Conservation (phyloP, 2,797 vertebrate genomes). For the Carapus acus region DNA sequence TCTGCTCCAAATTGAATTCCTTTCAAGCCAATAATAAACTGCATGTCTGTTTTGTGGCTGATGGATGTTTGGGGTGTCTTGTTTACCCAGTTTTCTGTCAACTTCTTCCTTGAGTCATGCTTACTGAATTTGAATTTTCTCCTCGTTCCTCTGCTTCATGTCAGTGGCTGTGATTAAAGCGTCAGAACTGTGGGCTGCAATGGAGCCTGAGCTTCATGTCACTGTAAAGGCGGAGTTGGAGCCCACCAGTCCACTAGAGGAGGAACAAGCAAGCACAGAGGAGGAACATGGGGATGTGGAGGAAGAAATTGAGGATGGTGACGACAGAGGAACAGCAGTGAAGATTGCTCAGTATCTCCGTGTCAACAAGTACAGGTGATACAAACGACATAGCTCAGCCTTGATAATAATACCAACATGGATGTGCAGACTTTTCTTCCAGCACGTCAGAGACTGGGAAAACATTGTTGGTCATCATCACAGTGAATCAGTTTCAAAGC, state of each 20-base stretch:
- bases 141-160: conserved; percentile 6
- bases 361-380: conserved; percentile 87
- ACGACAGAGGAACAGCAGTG: conserved; percentile 67
- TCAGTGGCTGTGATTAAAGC: conserved; percentile 73
- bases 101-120: conserved; percentile 1
- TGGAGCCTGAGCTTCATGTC: conserved; percentile 85
- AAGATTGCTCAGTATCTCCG: conserved; percentile 77
- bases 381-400: not conserved
- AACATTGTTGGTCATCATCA: no score
- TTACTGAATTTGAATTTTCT: conserved; percentile 12
- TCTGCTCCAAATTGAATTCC: not conserved
- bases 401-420: not conserved
- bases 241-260: conserved; percentile 45
- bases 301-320: conserved; percentile 52
- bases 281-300: conserved; percentile 45
- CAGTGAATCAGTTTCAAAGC: no score
- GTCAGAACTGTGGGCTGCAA: conserved; percentile 89
- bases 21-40: no score
- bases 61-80: not conserved
- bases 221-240: conserved; percentile 72
- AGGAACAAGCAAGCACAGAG: conserved; percentile 40
- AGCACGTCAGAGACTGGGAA: no score
- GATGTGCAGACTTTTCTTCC: no score
- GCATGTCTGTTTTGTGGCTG: not conserved
- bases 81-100: conserved; percentile 1